Conservation (phyloP, 92 coral and sea anemone genomes). For the Zoanthus gigantus region DNA sequence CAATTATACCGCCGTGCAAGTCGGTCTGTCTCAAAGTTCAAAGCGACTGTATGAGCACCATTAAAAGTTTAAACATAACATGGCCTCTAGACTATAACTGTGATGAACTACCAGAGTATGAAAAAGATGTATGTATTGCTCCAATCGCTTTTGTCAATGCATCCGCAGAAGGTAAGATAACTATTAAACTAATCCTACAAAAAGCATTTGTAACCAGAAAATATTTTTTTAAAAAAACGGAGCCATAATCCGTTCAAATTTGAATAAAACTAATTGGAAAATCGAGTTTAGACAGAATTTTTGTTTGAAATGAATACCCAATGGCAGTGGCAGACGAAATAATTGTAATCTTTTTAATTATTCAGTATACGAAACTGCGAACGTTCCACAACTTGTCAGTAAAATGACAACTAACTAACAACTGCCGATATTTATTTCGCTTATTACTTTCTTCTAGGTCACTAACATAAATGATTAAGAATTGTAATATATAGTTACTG, state of each 20-base stretch:
- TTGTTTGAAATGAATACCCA: background rate
- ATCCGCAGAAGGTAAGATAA: background rate
- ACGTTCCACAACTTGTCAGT: background rate
- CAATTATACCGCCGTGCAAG: conserved; percentile 54
- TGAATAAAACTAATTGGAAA: background rate
- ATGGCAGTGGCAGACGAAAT: background rate
- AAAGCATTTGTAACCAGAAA: too few relatives aligned
- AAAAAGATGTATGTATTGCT: conserved; percentile 54
- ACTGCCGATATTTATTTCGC: background rate
- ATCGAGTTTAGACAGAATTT: too few relatives aligned
- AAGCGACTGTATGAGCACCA: conserved; percentile 52
- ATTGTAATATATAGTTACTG: background rate
- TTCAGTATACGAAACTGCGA: background rate
- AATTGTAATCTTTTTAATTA: background rate
- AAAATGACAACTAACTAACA: background rate
- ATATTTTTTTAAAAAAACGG: background rate
- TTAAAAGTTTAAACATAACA: conserved; percentile 28
- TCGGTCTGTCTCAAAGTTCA: conserved; percentile 65
- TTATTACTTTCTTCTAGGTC: background rate
- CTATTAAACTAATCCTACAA: too few relatives aligned
- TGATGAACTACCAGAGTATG: conserved; percentile 41
- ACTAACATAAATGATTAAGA: background rate
- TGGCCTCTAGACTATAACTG: conserved; percentile 56
- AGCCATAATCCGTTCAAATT: background rate
- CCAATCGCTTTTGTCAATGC: conserved; percentile 58